Evolutionary conservation across 2,797 vertebrate species (phyloP).

Genomic region (Xiphorhynchus erythropygius): DNA sequence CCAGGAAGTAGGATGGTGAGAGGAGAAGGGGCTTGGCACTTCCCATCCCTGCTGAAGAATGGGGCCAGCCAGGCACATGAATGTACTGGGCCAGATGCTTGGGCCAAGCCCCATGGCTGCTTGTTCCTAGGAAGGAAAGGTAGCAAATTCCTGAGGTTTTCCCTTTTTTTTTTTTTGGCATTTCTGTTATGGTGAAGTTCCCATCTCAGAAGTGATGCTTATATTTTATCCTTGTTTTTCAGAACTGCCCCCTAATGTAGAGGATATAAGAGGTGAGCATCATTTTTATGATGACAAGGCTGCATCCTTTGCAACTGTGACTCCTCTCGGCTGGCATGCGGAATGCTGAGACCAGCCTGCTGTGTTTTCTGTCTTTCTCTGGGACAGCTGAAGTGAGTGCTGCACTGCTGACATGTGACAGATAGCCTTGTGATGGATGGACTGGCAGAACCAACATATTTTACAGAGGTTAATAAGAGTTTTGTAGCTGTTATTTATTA

Average conservation of each 20-base stretch:
- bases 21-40: background rate
- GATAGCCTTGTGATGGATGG: background rate
- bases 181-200: background rate
- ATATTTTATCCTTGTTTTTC: background rate
- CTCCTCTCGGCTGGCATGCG: background rate
- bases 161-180: background rate
- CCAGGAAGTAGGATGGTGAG: background rate
- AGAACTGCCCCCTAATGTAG: background rate
- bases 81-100: background rate
- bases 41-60: background rate
- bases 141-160: background rate
- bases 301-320: background rate
- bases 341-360: rapidly evolving
- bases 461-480: background rate
- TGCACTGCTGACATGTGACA: background rate
- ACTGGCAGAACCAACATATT: background rate
- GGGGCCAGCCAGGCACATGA: background rate
- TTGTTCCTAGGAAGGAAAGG: background rate
- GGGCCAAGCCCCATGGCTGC: background rate
- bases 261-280: background rate
- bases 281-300: background rate
- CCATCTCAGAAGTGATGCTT: background rate
- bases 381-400: background rate
- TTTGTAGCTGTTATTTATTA: constrained; percentile 32
- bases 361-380: background rate